Evolutionary conservation across 2,113 vertebrate species (phyloP).

Genomic region (Pseudopodoces humilis): DNA sequence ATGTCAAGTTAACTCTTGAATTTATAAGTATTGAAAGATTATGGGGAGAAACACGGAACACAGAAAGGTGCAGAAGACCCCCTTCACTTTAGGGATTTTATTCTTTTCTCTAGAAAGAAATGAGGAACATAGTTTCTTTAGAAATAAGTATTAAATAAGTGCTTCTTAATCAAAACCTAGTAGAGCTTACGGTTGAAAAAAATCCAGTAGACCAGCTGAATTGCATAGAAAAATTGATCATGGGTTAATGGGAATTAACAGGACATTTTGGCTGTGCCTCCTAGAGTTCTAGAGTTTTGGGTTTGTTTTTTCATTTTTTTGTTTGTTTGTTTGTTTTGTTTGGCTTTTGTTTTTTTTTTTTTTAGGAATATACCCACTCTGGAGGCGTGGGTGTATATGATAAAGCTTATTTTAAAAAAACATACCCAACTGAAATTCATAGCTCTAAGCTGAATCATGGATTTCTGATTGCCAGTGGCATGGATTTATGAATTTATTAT

Average conservation of each 20-base stretch:
- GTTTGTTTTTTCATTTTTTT: neutral
- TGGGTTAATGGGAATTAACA: neutral
- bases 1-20: neutral
- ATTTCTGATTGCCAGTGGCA: neutral
- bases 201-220: rapidly evolving
- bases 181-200: neutral
- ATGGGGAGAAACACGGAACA: neutral
- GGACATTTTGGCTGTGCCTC: neutral
- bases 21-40: neutral
- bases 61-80: neutral
- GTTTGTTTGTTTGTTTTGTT: neutral
- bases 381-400: neutral
- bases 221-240: neutral
- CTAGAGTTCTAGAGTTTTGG: neutral
- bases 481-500: neutral
- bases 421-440: neutral
- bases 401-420: neutral
- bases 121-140: neutral
- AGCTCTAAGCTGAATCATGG: neutral
- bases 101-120: neutral
- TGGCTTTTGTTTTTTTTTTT: neutral
- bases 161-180: neutral
- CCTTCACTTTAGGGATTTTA: neutral
- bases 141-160: neutral
- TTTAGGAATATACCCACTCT: neutral